Evolutionary conservation across 2,113 vertebrate species (phyloP), one percentile per base, ranked within the genome.

Genomic region (Zapornia atra): DNA sequence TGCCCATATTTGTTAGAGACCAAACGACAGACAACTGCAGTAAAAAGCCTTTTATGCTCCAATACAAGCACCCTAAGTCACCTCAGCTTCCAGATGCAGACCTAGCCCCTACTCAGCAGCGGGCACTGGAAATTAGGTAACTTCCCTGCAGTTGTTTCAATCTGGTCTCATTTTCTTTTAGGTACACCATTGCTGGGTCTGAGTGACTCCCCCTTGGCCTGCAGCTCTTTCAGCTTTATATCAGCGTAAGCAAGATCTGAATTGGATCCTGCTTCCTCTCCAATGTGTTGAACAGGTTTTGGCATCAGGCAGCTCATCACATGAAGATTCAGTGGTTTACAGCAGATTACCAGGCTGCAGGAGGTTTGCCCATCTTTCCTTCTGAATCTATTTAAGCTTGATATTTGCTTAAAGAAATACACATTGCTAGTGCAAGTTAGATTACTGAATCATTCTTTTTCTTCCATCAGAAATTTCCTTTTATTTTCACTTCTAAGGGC

Each of bases 261-360:
- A 50, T 65, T 44, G 29, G 56, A 33, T 1, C 31, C 21, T 69
- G n/a, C 6, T n/a, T 84, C 54, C 70, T 42, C 57, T 71, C 63
- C 0, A 0, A 10, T 9, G 17, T 2, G 1, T 54, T 86, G 76
- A n/a, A 63, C 22, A 76, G 31, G 13, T 75, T 73, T 51, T 46
- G 84, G 69, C 65, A 68, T n/a, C 0, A 0, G n/a, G 33, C 72
- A 90, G 40, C 9, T 73, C 77, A 61, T 79, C 53, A 14, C 20
- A 46, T 1, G 2, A 15, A 33, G 50, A 69, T 5, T 40, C 26
- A 20, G 26, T 11, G 59, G 42, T 51, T 80, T 57, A 46, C 46
- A 20, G 33, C 9, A 33, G 24, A 66, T 28, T 8, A 57, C 40
- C 8, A 44, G 34, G 13, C 38, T 79, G 46, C 34, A 63, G 69